Evolutionary conservation across 2,888 invertebrate genomes (phyloP), one percentile per base, ranked within the genome.

Genomic region (Sesia bembeciformis): DNA sequence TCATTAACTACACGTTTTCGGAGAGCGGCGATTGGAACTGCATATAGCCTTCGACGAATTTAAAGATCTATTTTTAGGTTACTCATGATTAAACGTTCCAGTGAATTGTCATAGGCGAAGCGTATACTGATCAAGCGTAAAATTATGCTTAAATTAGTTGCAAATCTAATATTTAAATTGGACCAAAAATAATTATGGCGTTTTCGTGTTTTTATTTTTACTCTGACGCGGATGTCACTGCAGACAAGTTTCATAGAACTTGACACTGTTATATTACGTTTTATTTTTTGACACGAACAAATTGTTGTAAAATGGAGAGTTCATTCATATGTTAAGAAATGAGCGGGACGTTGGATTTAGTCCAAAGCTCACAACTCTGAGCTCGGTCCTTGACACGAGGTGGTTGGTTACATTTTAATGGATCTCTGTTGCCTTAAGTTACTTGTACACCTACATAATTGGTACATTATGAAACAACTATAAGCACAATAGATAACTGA

Each of bases 351-450:
- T 75, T 78, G 78, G 78, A 71, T 55, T 52, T 56, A 54, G 57
- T 68, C 79, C 78, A 78, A 77, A 72, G 65, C 70, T 61, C 66
- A 74, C 73, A 66, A 67, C 66, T 73, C 72, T 67, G 72, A 72
- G 68, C 76, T 73, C 66, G 65, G 74, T 76, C 75, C 76, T 77
- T 77, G 78, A 77, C 76, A 73, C 61, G 65, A 58, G 64, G 66
- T 65, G 59, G 68, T 65, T 65, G 59, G 65, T 64, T 68, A 67
- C 67, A 63, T 62, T 51, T 40, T 49, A 51, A 40, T 40, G 23
- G 23, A 23, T 23, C 23, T 23, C 23, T 23, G 23, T 23, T 23
- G 23, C 23, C 23, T 46, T 46, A 46, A 46, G 46, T 46, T 46
- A 46, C 46, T 8, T 46, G 7, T 8, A 8, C 46, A 46, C n/a